phyloP scores from a whole-genome alignment of 2,113 vertebrate genomes.

The Lethenteron reissneri region DNA sequence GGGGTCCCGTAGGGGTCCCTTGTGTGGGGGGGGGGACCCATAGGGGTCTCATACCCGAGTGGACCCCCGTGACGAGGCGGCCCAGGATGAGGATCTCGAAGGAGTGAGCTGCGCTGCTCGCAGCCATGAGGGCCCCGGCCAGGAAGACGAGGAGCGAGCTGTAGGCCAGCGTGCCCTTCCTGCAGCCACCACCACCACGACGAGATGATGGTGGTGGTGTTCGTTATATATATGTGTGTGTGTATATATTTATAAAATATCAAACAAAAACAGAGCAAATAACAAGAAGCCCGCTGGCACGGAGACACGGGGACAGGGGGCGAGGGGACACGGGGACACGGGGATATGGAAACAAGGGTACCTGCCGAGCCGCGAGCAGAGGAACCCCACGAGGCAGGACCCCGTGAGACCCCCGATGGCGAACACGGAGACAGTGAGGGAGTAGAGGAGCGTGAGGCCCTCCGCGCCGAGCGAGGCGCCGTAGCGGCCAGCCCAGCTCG shows the following conservation, averaged over 20 bases:
- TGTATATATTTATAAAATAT: too few species aligned
- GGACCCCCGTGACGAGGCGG: constrained; percentile 42
- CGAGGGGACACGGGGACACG: neutral
- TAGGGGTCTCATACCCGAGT: constrained; percentile 33
- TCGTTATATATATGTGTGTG: too few species aligned
- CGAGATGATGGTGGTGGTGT: too few species aligned
- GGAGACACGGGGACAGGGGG: neutral
- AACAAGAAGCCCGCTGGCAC: too few species aligned
- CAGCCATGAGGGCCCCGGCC: constrained; percentile 36
- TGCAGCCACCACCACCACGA: constrained; percentile 14
- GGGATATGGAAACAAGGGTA: constrained; percentile 12
- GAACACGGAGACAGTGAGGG: constrained; percentile 54
- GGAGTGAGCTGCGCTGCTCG: constrained; percentile 27
- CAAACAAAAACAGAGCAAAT: too few species aligned
- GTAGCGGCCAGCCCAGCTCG: constrained; percentile 22
- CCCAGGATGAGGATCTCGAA: constrained; percentile 49
- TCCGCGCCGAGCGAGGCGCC: constrained; percentile 17
- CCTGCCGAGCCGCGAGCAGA: constrained; percentile 47
- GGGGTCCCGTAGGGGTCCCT: too few species aligned
- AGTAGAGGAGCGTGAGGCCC: constrained; percentile 38
- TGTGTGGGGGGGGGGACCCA: too few species aligned
- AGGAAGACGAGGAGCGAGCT: constrained; percentile 38
- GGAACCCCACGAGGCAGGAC: constrained; percentile 36
- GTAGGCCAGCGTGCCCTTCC: constrained; percentile 42
- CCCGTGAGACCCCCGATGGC: constrained; percentile 51